Conservation (phyloP, 2,113 vertebrate genomes). For the Phoxinus phoxinus region DNA sequence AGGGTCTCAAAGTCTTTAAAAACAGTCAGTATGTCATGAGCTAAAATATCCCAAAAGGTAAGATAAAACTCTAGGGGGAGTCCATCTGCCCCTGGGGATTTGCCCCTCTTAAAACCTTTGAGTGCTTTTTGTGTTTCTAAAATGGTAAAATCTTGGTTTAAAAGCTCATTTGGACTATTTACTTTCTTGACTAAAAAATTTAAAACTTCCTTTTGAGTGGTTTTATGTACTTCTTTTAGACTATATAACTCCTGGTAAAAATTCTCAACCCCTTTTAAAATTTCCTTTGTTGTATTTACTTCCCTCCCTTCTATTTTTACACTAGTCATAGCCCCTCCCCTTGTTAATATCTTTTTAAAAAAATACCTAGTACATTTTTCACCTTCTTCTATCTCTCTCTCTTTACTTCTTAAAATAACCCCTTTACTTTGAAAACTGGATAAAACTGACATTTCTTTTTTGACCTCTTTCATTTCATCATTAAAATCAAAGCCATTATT, state of each 20-base stretch:
- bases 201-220: no score
- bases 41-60: constrained; percentile 54
- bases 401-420: constrained; percentile 18
- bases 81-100: neutral
- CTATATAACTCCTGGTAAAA: neutral
- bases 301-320: no score
- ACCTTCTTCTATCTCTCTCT: constrained; percentile 22
- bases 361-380: constrained; percentile 35
- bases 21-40: neutral
- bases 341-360: no score
- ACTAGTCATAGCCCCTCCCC: no score
- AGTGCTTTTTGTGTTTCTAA: no score
- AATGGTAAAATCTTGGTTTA: no score
- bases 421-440: no score
- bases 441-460: no score
- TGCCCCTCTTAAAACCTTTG: no score
- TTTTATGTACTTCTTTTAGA: neutral
- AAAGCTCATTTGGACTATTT: accelerated
- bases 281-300: neutral
- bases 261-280: neutral
- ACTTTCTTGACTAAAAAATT: neutral
- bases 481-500: no score
- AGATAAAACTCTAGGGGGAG: constrained; percentile 13
- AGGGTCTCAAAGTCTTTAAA: constrained; percentile 31
- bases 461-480: no score